Conservation (phyloP, 2,113 vertebrate species). For the Bostrychus sinensis region DNA sequence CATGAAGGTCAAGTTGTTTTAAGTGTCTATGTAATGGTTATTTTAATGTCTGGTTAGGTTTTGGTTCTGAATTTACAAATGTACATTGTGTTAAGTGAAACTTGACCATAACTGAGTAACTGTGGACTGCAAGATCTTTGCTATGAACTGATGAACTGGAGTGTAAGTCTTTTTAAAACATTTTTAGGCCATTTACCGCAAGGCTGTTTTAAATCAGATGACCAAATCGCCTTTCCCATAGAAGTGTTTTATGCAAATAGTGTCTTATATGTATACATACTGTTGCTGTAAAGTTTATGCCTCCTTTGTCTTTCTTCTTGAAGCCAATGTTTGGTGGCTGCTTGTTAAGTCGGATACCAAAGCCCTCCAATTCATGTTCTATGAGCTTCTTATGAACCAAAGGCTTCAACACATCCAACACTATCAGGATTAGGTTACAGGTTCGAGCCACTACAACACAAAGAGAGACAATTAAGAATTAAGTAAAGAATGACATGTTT, state of each 20-base stretch:
- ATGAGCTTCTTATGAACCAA: slow-evolving; percentile 97
- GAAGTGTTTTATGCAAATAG: not conserved
- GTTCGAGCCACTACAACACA: slow-evolving; percentile 92
- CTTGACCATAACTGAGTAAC: no score
- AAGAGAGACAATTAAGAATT: slow-evolving; percentile 8
- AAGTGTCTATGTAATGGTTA: no score
- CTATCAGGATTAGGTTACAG: slow-evolving; percentile 97
- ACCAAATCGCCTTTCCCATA: not conserved
- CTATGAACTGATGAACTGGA: no score
- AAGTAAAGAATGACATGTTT: not conserved
- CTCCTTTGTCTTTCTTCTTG: slow-evolving; percentile 99
- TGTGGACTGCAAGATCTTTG: no score
- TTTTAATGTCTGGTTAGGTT: no score
- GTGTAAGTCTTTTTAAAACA: no score
- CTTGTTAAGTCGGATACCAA: slow-evolving; percentile 97
- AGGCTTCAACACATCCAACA: slow-evolving; percentile 96
- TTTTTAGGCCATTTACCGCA: not conserved
- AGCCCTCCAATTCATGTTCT: slow-evolving; percentile 96
- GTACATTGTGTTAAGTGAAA: no score
- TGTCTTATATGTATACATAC: slow-evolving; percentile 68
- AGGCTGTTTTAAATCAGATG: not conserved
- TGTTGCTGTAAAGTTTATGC: slow-evolving; percentile 97
- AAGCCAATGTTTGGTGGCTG: slow-evolving; percentile 96
- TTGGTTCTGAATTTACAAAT: no score
- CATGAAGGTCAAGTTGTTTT: no score